Conservation (phyloP, 2,113 vertebrate species). For the Nicator chloris region DNA sequence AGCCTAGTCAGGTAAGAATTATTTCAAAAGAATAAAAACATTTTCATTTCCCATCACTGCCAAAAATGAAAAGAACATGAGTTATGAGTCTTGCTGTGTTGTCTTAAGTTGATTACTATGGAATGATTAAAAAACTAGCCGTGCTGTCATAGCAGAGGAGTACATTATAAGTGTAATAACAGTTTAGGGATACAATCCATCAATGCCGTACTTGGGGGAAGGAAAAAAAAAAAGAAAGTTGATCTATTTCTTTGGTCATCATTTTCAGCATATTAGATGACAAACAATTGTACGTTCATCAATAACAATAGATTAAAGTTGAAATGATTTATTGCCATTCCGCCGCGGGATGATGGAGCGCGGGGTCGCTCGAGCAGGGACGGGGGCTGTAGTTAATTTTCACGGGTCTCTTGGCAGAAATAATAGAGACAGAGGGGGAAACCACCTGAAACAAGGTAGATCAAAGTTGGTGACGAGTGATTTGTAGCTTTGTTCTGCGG, state of each 20-base stretch:
- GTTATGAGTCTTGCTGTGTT: slow-evolving; percentile 83
- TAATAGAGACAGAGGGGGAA: slow-evolving; percentile 79
- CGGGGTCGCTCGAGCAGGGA: slow-evolving; percentile 80
- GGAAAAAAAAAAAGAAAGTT: slow-evolving; percentile 71
- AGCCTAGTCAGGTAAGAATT: slow-evolving; percentile 83
- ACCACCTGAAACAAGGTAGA: slow-evolving; percentile 87
- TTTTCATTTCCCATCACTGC: slow-evolving; percentile 86
- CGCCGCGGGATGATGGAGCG: slow-evolving; percentile 80
- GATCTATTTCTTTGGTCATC: slow-evolving; percentile 92
- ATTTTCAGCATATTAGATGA: slow-evolving; percentile 96
- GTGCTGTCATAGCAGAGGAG: slow-evolving; percentile 85
- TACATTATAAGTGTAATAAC: slow-evolving; percentile 98
- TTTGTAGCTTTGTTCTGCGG: slow-evolving; percentile 76
- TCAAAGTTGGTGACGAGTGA: slow-evolving; percentile 81
- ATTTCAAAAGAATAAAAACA: slow-evolving; percentile 81
- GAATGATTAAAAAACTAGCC: slow-evolving; percentile 84
- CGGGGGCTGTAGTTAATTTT: slow-evolving; percentile 83
- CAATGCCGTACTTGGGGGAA: slow-evolving; percentile 85
- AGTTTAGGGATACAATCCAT: slow-evolving; percentile 99
- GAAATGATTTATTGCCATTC: slow-evolving; percentile 97
- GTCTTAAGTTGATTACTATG: slow-evolving; percentile 84
- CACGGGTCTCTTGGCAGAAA: slow-evolving; percentile 80
- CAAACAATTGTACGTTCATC: slow-evolving; percentile 99
- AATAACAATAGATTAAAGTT: slow-evolving; percentile 99
- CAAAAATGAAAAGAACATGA: slow-evolving; percentile 84